Conservation (phyloP, 2,888 invertebrate species). For the Dasypogon diadema region DNA sequence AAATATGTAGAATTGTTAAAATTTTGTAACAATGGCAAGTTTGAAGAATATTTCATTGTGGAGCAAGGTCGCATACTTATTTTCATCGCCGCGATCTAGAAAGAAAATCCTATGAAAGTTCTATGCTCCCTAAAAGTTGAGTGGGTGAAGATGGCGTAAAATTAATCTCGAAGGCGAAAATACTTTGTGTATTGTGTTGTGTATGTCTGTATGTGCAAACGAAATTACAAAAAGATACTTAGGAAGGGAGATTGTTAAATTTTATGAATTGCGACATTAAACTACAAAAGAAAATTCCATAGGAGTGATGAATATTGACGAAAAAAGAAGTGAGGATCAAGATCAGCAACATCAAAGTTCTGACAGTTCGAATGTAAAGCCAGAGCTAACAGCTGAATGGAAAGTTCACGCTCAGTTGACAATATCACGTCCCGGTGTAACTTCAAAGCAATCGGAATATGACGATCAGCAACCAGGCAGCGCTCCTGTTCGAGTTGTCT, state of each 20-base stretch:
- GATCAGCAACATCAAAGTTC: slow-evolving; percentile 28
- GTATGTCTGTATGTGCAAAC: slow-evolving; percentile 5
- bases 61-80: slow-evolving; percentile 41
- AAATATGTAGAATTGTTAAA: background rate
- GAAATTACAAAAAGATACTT: background rate
- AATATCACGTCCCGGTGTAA: slow-evolving; percentile 70
- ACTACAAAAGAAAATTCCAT: slow-evolving; percentile 13
- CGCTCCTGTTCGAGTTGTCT: slow-evolving; percentile 67
- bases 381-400: slow-evolving; percentile 73
- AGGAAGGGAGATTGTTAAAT: background rate
- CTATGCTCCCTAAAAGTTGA: slow-evolving; percentile 22
- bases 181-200: slow-evolving; percentile 1
- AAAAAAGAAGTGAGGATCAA: slow-evolving; percentile 37
- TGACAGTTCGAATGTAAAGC: slow-evolving; percentile 23
- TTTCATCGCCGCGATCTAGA: slow-evolving; percentile 27
- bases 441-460: slow-evolving; percentile 59
- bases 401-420: slow-evolving; percentile 78
- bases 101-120: slow-evolving; percentile 22
- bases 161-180: slow-evolving; percentile 45
- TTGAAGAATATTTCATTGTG: slow-evolving; percentile 4
- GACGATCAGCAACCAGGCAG: slow-evolving; percentile 61
- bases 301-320: slow-evolving; percentile 54
- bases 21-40: slow-evolving; percentile 14
- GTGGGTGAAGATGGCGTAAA: slow-evolving; percentile 54
- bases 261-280: background rate